Conservation (phyloP, 2,888 invertebrate species). For the Noctua fimbriata region DNA sequence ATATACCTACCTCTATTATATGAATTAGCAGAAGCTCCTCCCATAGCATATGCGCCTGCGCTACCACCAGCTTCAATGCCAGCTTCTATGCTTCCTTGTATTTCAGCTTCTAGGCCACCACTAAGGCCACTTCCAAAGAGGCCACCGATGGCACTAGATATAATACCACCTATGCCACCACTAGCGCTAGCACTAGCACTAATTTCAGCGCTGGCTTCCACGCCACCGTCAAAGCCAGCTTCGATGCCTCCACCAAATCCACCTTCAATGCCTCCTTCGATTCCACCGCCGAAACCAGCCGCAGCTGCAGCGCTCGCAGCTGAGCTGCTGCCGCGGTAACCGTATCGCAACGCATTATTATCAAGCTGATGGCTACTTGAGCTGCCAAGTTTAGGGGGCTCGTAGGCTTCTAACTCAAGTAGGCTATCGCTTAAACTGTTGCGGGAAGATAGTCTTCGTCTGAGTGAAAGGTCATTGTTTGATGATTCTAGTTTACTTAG, state of each 20-base stretch:
- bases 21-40: background rate
- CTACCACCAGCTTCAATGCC: slow-evolving; percentile 38
- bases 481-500: background rate
- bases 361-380: background rate
- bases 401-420: slow-evolving; percentile 29
- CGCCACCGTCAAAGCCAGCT: slow-evolving; percentile 27
- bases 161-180: slow-evolving; percentile 32
- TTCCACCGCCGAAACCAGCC: slow-evolving; percentile 16
- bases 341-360: slow-evolving; percentile 41
- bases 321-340: slow-evolving; percentile 7
- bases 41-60: slow-evolving; percentile 32
- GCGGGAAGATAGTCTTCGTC: background rate
- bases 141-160: slow-evolving; percentile 46
- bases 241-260: slow-evolving; percentile 25
- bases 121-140: slow-evolving; percentile 35
- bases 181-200: slow-evolving; percentile 21
- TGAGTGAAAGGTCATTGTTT: slow-evolving; percentile 5
- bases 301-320: slow-evolving; percentile 22
- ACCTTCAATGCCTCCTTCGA: slow-evolving; percentile 34
- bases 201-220: slow-evolving; percentile 34
- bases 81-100: slow-evolving; percentile 40
- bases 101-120: slow-evolving; percentile 34
- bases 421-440: slow-evolving; percentile 18
- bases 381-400: background rate
- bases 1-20: background rate